Evolutionary conservation across 2,797 vertebrate genomes (phyloP), one percentile per base, ranked within the genome.

Genomic region (Bradypus variegatus): DNA sequence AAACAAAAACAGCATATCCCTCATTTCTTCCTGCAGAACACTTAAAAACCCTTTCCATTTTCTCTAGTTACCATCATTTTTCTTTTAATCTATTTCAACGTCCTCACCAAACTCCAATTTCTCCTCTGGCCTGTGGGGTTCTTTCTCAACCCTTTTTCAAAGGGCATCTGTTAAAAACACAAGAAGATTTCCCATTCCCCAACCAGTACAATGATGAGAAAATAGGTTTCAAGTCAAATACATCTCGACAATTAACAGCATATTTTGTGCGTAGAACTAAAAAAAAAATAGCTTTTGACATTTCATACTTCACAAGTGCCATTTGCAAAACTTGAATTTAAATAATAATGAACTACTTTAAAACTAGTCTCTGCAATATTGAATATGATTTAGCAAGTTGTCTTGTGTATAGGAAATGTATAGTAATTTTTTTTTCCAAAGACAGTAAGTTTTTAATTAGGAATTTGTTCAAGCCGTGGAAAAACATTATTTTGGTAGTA

Each of bases 311-410:
- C 13, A 83, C 19, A 89, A 80, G 88, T 53, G 33, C 41, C 72
- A 94, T 19, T 60, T 81, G 38, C 48, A 70, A 95, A 91, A 91
- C 27, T 62, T 88, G 50, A 23, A 55, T 72, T 89, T 95, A 75
- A 10, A 65, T 70, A 89, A 83, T 81, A 84, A 70, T 78, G 90
- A 73, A 76, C 38, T 41, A 31, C 76, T 91, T 93, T 91, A 83
- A 93, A 90, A 81, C 33, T 81, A 75, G 86, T 69, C 58, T 90
- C 31, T 67, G 38, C 53, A 79, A 78, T 9, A 10, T 19, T 82
- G n/a, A n/a, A 12, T 60, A 53, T 72, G 55, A 84, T 81, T 90
- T 90, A 88, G 36, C 33, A 25, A 38, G 19, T n/a, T 12, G 3
- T 33, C 31, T 25, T 94, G 33, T 21, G 7, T 58, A 15, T 21